Evolutionary conservation across 2,797 vertebrate genomes (phyloP), one percentile per base, ranked within the genome.

Genomic region (Tenualosa thibaudeaui): DNA sequence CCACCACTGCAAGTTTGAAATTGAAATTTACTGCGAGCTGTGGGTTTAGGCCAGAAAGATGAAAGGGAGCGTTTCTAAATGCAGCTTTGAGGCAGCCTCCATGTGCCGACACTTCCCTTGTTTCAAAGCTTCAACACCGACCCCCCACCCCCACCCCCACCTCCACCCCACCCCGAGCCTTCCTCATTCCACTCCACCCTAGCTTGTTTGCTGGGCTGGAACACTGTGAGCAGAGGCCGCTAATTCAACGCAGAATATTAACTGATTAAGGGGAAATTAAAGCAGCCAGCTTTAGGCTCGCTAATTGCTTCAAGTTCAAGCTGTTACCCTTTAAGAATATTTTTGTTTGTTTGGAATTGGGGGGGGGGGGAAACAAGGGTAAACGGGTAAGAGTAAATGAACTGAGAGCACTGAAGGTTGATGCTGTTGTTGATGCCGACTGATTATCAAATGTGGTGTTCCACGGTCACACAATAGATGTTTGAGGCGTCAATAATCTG

Each of bases 231-330:
- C 89, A 89, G 90, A 91, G 92, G 91, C 91, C 90, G 92, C 91
- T 92, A 90, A 94, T 95, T 94, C 92, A 94, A 94, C 90, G 91
- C 90, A 91, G 90, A 94, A 94, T 94, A 93, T 90, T 90, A 87
- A 89, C 91, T 92, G 93, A 94, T 95, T 93, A 94, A 92, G 87
- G 91, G 31, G 88, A 92, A 95, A 95, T 95, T 91, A 94, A 94
- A 94, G 92, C 90, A 85, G 92, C 87, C 91, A 83, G 92, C 90
- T 94, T 86, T 91, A 92, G 90, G 92, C 88, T 92, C 17, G 26
- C 91, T 94, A 95, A 95, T 95, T 94, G 91, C 93, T 92, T 91
- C 90, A 92, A 93, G 92, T 94, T 94, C 91, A 94, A 94, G 92
- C 92, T 91, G 89, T 91, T 93, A 89, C 89, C 89, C 75, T 89